Conservation (phyloP, 2,797 vertebrate species). For the Meriones psammophilus region DNA sequence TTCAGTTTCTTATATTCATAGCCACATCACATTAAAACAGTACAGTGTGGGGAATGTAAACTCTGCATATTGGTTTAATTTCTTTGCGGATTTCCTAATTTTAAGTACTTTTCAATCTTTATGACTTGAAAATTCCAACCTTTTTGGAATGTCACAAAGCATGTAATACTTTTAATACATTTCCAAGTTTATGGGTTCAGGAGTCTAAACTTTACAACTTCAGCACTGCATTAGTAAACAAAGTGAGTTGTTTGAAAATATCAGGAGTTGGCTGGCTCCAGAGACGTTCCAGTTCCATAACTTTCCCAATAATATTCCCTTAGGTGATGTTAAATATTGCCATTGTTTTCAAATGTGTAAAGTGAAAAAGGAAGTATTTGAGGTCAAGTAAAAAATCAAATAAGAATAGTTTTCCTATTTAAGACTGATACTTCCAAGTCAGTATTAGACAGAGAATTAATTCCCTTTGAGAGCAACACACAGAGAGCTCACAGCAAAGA, state of each 20-base stretch:
- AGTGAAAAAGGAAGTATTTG: slow-evolving; percentile 36
- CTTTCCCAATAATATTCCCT: slow-evolving; percentile 41
- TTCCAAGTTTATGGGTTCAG: slow-evolving; percentile 60
- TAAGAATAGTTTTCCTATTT: slow-evolving; percentile 51
- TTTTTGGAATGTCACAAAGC: slow-evolving; percentile 53
- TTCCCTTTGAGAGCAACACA: neutral
- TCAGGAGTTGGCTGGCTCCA: neutral
- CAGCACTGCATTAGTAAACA: slow-evolving; percentile 54
- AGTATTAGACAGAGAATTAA: slow-evolving; percentile 39
- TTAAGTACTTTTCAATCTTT: slow-evolving; percentile 77
- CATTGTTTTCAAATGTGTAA: slow-evolving; percentile 28
- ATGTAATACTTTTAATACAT: slow-evolving; percentile 63
- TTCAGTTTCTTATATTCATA: slow-evolving; percentile 79
- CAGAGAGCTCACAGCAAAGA: neutral
- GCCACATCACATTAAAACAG: slow-evolving; percentile 70
- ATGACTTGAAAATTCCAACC: slow-evolving; percentile 69
- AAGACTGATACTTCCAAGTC: neutral
- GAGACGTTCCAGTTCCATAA: neutral
- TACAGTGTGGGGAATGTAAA: slow-evolving; percentile 64
- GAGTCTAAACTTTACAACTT: slow-evolving; percentile 60
- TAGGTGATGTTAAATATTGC: slow-evolving; percentile 4
- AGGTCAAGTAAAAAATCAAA: slow-evolving; percentile 65
- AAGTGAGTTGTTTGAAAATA: slow-evolving; percentile 58
- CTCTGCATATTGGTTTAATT: slow-evolving; percentile 76
- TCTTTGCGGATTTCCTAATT: slow-evolving; percentile 80